phyloP scores from a whole-genome alignment of 2,797 vertebrate species.

The Chrosomus eos region DNA sequence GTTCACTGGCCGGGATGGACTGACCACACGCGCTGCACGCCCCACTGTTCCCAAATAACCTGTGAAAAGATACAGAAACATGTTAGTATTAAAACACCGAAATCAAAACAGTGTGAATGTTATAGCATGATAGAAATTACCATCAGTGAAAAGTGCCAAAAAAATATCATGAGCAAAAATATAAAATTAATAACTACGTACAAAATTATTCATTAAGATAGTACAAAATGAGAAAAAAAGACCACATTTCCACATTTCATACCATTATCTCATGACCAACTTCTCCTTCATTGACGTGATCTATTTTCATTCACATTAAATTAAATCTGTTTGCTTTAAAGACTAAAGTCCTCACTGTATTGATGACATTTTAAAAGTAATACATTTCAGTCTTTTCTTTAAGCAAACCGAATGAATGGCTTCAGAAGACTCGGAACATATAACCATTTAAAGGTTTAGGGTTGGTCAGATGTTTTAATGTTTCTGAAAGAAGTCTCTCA shows the following conservation, averaged over 20 bases:
- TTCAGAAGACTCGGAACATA: neutral
- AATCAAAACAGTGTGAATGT: neutral
- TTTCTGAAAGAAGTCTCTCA: neutral
- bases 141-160: neutral
- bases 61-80: constrained; percentile 70
- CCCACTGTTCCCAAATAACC: constrained; percentile 98
- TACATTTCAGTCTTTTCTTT: neutral
- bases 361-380: neutral
- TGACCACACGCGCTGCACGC: constrained; percentile 98
- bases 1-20: constrained; percentile 97
- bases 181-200: neutral
- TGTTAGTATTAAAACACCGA: constrained; percentile 13
- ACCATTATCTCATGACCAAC: neutral
- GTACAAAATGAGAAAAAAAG: neutral
- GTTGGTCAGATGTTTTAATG: neutral
- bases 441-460: neutral
- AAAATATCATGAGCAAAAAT: neutral
- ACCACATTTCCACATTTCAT: neutral
- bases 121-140: neutral
- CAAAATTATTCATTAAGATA: neutral
- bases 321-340: neutral
- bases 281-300: neutral
- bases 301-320: neutral
- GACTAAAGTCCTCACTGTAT: neutral
- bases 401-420: neutral